Evolutionary conservation across 2,797 vertebrate species (phyloP).

Genomic region (Arremon brunneinucha): DNA sequence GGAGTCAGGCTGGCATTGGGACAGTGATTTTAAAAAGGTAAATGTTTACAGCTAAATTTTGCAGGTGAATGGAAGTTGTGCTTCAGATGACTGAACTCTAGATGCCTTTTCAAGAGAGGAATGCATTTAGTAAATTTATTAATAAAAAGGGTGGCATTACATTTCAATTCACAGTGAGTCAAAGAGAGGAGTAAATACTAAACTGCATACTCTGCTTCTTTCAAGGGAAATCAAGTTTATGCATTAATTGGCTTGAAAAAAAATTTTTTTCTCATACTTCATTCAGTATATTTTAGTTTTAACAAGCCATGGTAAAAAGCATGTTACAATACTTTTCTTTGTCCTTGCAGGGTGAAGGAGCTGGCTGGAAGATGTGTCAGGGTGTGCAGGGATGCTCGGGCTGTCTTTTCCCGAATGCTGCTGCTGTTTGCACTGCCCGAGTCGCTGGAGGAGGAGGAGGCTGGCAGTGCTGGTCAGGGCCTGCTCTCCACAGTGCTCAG

Average conservation of each 20-base stretch:
- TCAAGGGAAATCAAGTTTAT: neutral
- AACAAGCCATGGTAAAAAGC: neutral
- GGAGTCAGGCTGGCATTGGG: constrained; percentile 73
- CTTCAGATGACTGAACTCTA: neutral
- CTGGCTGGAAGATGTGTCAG: constrained; percentile 82
- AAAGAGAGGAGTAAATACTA: neutral
- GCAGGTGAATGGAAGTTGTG: neutral
- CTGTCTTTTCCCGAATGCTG: constrained; percentile 87
- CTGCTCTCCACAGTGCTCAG: constrained; percentile 89
- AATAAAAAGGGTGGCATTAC: neutral
- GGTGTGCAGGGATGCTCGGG: constrained; percentile 78
- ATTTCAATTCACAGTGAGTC: neutral
- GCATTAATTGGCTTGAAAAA: neutral
- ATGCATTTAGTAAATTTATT: neutral
- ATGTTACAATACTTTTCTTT: neutral
- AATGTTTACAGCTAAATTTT: neutral
- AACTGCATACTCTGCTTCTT: neutral
- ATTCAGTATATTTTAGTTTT: neutral
- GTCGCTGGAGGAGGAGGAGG: constrained; percentile 88
- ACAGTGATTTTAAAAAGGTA: constrained; percentile 90
- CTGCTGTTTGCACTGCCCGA: constrained; percentile 91
- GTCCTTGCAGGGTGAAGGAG: constrained; percentile 82
- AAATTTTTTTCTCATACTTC: neutral
- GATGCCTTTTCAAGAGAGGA: neutral
- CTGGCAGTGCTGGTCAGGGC: constrained; percentile 84